Conservation (phyloP, 2,888 invertebrate species). For the Dromius quadrimaculatus region DNA sequence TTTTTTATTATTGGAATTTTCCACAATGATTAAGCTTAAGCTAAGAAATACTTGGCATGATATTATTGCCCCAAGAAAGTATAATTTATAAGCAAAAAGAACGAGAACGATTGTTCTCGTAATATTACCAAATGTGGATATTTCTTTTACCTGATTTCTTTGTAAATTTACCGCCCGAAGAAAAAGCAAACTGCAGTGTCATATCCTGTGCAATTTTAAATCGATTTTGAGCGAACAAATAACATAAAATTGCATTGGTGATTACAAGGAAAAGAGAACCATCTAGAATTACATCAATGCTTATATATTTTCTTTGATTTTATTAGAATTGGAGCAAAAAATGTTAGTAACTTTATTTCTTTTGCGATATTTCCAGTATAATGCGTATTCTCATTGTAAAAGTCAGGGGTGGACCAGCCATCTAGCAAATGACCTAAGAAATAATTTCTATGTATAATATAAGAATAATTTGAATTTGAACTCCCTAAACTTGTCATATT, state of each 20-base stretch:
- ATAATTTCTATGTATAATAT: too few species aligned
- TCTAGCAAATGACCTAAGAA: too few species aligned
- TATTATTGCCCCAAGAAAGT: background rate
- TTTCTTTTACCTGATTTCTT: constrained; percentile 16
- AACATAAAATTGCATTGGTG: constrained; percentile 29
- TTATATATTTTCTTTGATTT: constrained; percentile 9
- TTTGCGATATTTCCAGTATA: too few species aligned
- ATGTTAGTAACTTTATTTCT: too few species aligned
- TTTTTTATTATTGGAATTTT: background rate
- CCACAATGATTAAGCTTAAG: background rate
- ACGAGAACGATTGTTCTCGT: background rate
- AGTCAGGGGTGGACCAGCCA: too few species aligned
- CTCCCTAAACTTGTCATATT: too few species aligned
- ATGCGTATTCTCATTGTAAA: too few species aligned
- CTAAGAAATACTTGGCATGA: constrained; percentile 2
- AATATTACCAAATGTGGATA: constrained; percentile 10
- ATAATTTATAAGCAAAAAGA: constrained; percentile 19
- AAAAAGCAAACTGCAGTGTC: constrained; percentile 31
- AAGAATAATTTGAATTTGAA: too few species aligned
- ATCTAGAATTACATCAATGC: background rate
- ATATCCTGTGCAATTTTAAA: constrained; percentile 35
- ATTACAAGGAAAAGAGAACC: constrained; percentile 4
- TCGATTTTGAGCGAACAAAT: constrained; percentile 30
- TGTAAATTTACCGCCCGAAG: background rate
- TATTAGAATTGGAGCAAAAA: constrained; percentile 1